These are phyloP conservation scores for Brachyrhaphis roseni DNA, from an alignment of 2,797 vertebrate species.

Conservation along the genomic window DNA sequence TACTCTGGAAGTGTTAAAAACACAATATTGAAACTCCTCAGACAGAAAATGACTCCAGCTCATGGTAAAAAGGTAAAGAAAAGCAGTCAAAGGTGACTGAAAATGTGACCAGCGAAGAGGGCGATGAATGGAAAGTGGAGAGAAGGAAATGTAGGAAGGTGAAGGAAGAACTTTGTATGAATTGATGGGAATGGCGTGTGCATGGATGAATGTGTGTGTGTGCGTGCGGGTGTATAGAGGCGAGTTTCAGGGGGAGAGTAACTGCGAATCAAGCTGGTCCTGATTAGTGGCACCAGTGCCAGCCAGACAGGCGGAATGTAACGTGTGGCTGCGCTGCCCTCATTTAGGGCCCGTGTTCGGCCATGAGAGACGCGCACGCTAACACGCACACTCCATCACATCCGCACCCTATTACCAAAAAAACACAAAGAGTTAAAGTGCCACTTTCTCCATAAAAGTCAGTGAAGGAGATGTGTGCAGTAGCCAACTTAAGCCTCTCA, in stretches of 20 bases:
- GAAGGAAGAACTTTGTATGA: slow-evolving; percentile 56
- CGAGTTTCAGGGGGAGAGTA: slow-evolving; percentile 27
- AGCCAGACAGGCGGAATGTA: slow-evolving; percentile 78
- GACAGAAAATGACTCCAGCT: slow-evolving; percentile 30
- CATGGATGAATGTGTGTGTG: neutral
- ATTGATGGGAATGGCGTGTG: slow-evolving; percentile 49
- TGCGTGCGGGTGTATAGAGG: neutral
- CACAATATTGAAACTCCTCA: slow-evolving; percentile 63
- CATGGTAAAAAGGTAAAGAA: slow-evolving; percentile 9
- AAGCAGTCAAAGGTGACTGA: slow-evolving; percentile 20
- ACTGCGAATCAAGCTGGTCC: slow-evolving; percentile 66
- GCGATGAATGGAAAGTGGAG: slow-evolving; percentile 40
- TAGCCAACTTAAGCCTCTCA: slow-evolving; percentile 80
- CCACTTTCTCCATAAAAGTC: slow-evolving; percentile 80
- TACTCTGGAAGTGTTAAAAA: slow-evolving; percentile 52
- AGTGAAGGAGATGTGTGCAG: slow-evolving; percentile 77
- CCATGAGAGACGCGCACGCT: slow-evolving; percentile 39
- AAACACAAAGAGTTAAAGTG: slow-evolving; percentile 78
- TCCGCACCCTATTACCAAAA: slow-evolving; percentile 52
- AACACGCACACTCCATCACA: slow-evolving; percentile 38
- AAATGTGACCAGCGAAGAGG: slow-evolving; percentile 15
- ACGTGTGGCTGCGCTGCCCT: slow-evolving; percentile 77
- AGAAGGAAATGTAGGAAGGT: slow-evolving; percentile 55
- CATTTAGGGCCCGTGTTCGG: slow-evolving; percentile 70
- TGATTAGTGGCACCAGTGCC: slow-evolving; percentile 72